Conservation (phyloP, 37 sponge, comb jelly and placozoan species). For the Beroe forskalii region DNA sequence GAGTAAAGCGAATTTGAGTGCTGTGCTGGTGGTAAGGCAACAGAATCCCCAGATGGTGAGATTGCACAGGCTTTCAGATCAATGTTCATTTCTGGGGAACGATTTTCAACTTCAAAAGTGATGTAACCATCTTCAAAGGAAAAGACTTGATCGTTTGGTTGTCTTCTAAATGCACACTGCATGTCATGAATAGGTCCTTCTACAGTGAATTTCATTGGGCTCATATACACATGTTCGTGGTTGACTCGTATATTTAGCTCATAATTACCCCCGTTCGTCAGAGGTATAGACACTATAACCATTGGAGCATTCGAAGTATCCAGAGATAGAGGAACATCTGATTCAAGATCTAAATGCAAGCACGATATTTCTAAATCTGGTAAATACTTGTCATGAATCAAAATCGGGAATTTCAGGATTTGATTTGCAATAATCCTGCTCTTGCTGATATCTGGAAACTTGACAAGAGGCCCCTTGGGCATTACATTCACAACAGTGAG, state of each 20-base stretch:
- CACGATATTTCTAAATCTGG: not conserved
- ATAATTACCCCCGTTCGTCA: constrained; percentile 12
- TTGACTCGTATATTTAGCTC: not conserved
- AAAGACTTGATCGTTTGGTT: not conserved
- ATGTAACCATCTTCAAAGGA: not conserved
- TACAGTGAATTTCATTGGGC: constrained; percentile 26
- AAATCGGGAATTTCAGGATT: not conserved
- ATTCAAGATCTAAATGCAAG: not conserved
- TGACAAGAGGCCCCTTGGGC: not conserved
- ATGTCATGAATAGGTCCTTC: not conserved
- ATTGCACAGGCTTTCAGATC: not conserved
- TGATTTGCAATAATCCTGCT: not conserved
- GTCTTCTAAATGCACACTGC: not conserved
- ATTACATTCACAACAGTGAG: not conserved
- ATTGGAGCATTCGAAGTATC: not conserved
- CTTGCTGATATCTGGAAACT: constrained; percentile 4
- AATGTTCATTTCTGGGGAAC: not conserved
- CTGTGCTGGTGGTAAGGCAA: not conserved
- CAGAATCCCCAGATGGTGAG: not conserved
- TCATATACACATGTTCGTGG: not conserved
- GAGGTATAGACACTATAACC: not conserved
- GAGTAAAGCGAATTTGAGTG: not conserved
- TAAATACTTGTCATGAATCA: not conserved
- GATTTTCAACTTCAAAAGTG: constrained; percentile 1
- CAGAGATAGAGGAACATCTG: not conserved